A percentile compares a stretch with the other conserved stretches of the same genome.
Evolutionary conservation across 2,797 vertebrate genomes (phyloP).

Genomic region (Premnoplex brunnescens): DNA sequence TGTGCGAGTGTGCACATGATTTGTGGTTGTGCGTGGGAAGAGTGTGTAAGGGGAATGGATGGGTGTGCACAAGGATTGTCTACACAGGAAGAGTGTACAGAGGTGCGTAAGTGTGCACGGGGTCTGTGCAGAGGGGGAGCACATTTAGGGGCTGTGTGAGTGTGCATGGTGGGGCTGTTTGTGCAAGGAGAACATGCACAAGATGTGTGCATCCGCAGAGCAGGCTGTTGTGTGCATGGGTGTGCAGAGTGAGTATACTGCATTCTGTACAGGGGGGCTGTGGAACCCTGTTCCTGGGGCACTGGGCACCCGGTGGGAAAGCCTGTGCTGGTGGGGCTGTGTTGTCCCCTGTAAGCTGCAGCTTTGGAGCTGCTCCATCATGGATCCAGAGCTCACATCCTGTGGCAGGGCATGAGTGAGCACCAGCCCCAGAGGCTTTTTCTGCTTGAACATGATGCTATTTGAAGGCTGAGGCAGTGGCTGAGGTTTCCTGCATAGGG

Average conservation of each 20-base stretch:
- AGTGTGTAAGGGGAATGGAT: background rate
- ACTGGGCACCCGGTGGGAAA: background rate
- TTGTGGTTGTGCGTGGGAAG: background rate
- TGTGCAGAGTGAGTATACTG: rapidly evolving
- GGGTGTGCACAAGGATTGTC: background rate
- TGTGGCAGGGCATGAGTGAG: rapidly evolving
- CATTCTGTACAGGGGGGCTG: rapidly evolving
- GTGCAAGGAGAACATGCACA: rapidly evolving
- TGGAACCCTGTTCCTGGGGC: background rate
- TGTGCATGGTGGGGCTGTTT: background rate
- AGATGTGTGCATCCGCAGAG: rapidly evolving
- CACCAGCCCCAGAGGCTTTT: background rate
- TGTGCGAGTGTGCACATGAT: no score
- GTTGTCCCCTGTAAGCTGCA: background rate
- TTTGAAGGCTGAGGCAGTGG: rapidly evolving
- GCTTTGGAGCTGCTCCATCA: rapidly evolving
- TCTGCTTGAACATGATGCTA: background rate
- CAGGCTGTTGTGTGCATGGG: background rate
- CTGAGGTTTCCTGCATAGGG: rapidly evolving
- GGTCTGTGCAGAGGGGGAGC: background rate
- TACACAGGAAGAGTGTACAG: no score
- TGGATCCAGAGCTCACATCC: background rate
- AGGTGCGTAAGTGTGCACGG: rapidly evolving
- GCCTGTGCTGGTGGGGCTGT: rapidly evolving
- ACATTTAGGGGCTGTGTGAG: rapidly evolving